A percentile compares a stretch with the other conserved stretches of the same genome.
phyloP scores from a whole-genome alignment of 1,140 invertebrate species.

The Aleiodes sp. region DNA sequence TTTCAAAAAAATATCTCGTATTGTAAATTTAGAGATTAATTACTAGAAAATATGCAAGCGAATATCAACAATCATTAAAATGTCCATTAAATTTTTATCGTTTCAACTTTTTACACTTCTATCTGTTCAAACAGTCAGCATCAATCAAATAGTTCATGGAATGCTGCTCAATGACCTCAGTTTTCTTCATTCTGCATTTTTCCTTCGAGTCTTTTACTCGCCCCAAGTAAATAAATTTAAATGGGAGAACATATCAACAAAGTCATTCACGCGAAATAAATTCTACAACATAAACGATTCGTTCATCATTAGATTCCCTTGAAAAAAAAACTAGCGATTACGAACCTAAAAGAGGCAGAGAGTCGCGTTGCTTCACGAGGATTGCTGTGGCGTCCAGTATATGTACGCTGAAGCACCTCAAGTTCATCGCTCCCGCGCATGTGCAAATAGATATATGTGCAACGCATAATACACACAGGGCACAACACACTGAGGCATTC shows the following conservation, averaged over 20 bases:
- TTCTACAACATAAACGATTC: background rate
- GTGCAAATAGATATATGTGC: conserved; percentile 45
- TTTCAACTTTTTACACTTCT: background rate
- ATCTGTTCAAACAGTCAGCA: background rate
- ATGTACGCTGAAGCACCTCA: conserved; percentile 38
- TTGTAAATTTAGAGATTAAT: no score
- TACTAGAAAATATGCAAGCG: background rate
- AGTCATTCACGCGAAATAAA: background rate
- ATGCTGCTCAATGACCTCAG: background rate
- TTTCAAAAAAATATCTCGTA: background rate
- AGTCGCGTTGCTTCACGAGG: conserved; percentile 2
- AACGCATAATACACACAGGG: conserved; percentile 37
- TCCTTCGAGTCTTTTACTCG: background rate
- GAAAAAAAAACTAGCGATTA: background rate
- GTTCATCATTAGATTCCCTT: background rate
- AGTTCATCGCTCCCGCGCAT: conserved; percentile 61
- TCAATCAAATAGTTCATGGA: background rate
- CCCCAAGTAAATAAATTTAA: background rate
- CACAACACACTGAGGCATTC: conserved; percentile 44
- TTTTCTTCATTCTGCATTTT: background rate
- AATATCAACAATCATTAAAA: no score
- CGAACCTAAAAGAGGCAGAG: background rate
- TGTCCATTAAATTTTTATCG: no score
- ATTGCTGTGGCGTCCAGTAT: conserved; percentile 20
- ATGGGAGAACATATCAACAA: no score